These are phyloP conservation scores for Caenorhabditis brenneri DNA, from an alignment of 1,140 invertebrate species.

Conservation along the genomic window DNA sequence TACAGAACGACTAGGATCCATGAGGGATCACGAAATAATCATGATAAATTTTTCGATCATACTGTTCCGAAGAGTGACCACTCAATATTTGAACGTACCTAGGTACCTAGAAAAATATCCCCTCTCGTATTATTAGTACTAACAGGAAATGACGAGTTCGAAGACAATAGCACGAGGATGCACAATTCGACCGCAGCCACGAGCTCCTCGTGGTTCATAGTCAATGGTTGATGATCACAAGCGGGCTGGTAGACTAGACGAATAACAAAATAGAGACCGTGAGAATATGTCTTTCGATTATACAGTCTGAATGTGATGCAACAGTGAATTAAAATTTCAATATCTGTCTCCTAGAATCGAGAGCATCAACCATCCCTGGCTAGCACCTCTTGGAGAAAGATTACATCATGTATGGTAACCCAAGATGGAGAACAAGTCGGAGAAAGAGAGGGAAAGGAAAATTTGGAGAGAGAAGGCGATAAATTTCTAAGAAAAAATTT, in stretches of 20 bases:
- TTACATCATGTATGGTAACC: slow-evolving; percentile 21
- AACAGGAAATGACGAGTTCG: slow-evolving; percentile 11
- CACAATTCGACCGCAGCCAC: slow-evolving; percentile 27
- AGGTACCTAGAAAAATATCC: not conserved
- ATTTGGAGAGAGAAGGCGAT: not conserved
- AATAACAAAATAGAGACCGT: slow-evolving; percentile 34
- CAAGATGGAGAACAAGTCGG: too few species aligned
- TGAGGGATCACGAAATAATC: too few species aligned
- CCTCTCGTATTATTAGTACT: not conserved
- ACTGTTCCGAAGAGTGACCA: too few species aligned
- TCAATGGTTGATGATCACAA: slow-evolving; percentile 36
- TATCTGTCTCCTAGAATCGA: not conserved
- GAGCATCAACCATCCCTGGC: not conserved
- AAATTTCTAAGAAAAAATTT: not conserved
- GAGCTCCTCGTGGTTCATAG: slow-evolving; percentile 23
- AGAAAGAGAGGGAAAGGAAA: not conserved
- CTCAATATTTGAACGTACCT: not conserved
- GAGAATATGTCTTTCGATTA: slow-evolving; percentile 18
- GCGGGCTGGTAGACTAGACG: not conserved
- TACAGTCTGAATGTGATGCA: not conserved
- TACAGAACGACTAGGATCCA: too few species aligned
- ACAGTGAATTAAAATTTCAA: slow-evolving; percentile 16
- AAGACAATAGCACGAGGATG: slow-evolving; percentile 28
- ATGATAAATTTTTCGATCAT: too few species aligned
- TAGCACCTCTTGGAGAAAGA: not conserved